A percentile compares a stretch with the other conserved stretches of the same genome.
Evolutionary conservation across 2,797 vertebrate genomes (phyloP).

Genomic region (Malurus leucopterus): DNA sequence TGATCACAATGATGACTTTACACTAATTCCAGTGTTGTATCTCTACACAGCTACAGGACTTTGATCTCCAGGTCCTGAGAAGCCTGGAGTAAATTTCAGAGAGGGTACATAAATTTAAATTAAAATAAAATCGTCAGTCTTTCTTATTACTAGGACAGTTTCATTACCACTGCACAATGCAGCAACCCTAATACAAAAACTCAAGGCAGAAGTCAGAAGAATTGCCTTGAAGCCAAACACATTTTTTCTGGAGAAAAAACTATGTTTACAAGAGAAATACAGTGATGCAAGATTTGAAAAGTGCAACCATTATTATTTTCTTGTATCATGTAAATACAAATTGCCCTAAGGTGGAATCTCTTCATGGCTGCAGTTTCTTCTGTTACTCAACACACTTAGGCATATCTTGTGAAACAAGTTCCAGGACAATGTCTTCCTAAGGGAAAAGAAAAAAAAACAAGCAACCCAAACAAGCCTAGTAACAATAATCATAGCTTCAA

Average conservation of each 20-base stretch:
- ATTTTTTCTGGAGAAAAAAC: neutral
- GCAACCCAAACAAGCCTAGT: neutral
- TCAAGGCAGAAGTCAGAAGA: neutral
- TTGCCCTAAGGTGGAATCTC: neutral
- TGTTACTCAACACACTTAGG: neutral
- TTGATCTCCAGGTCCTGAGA: neutral
- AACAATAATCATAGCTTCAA: neutral
- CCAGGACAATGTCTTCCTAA: neutral
- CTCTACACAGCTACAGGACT: neutral
- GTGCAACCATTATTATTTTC: accelerated
- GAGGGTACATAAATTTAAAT: accelerated
- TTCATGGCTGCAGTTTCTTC: neutral
- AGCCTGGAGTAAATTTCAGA: neutral
- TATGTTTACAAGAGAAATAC: neutral
- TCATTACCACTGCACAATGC: neutral
- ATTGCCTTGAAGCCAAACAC: neutral
- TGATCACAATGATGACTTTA: neutral
- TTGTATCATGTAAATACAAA: neutral
- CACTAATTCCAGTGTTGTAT: neutral
- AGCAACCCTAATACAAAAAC: neutral
- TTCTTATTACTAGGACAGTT: neutral
- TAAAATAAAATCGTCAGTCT: neutral
- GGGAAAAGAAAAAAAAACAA: accelerated
- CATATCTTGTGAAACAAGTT: neutral
- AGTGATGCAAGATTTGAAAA: neutral